Base-by-base conservation (phyloP, 2,888 invertebrate species). In the Dysmachus trigonus region DNA sequence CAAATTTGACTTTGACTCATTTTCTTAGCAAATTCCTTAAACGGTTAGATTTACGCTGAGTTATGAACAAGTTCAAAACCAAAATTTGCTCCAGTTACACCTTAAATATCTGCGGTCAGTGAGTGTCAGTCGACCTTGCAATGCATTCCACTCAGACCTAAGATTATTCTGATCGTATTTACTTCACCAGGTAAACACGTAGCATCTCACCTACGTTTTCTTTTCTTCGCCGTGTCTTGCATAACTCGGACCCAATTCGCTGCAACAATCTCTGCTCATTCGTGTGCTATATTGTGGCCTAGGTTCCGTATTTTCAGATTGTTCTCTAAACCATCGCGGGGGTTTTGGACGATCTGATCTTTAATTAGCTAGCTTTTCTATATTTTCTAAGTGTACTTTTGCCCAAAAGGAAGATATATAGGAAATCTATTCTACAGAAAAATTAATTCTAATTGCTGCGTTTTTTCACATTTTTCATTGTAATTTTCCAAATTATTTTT, bases 51-150 rank as follows among this genome's bases (percentile, higher is more conserved):
- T 73, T 73, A 8, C n/a, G 31, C 33, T 41, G 33, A 38, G 38
- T 18, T 38, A 35, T 76, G 31, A 81, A 47, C 51, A 81, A 47
- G 81, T 81, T 81, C 81, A 81, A 53, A 33, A 81, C 81, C 81
- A 51, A 81, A 79, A 81, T 81, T 81, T 81, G 81, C 53, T 53
- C 81, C 53, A 81, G 31, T 81, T 81, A 47, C 47, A 31, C 18
- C 51, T 38, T 31, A 27, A 41, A 53, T 81, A 81, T 30, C 33
- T 47, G 81, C 51, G 81, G 81, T 81, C 81, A 81, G 51, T 81
- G 31, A 81, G 47, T 47, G 81, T 53, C 79, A 22, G 27, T 18
- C 47, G 62, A 33, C 82, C 82, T 82, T 82, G 62, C 27, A 35
- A 35, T 31, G 47, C 82, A 62, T 82, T 35, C 82, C 81, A 53